These are phyloP conservation scores for Myripristis murdjan DNA, from an alignment of 2,797 vertebrate species.

Conservation along the genomic window DNA sequence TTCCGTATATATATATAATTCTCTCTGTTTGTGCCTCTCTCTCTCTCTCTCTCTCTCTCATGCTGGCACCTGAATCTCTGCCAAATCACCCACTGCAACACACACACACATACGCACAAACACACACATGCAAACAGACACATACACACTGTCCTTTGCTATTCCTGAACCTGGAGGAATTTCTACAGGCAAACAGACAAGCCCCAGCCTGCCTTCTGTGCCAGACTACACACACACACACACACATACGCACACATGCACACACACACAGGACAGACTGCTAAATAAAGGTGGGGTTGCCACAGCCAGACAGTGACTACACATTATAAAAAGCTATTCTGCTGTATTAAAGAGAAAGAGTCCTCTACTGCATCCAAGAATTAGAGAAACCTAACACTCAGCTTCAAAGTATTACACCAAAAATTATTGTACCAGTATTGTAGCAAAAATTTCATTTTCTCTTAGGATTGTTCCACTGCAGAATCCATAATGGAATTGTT, in stretches of 20 bases:
- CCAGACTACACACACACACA: conserved; percentile 14
- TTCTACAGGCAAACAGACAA: conserved; percentile 69
- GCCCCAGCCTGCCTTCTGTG: conserved; percentile 64
- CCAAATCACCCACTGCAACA: conserved; percentile 7
- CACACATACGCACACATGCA: conserved; percentile 32
- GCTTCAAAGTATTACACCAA: too few relatives aligned
- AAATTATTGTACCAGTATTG: too few relatives aligned
- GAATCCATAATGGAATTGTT: too few relatives aligned
- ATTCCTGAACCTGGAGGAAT: conserved; percentile 78
- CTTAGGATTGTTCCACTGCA: too few relatives aligned
- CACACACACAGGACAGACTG: conserved; percentile 22
- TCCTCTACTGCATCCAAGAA: too few relatives aligned
- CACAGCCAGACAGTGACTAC: conserved; percentile 8
- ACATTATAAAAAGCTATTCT: conserved; percentile 17
- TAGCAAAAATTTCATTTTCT: too few relatives aligned
- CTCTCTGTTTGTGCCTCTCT: neutral
- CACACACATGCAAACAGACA: conserved; percentile 14
- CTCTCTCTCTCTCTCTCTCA: neutral
- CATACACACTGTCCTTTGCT: conserved; percentile 53
- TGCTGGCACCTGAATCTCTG: neutral
- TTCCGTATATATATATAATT: neutral
- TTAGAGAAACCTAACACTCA: too few relatives aligned
- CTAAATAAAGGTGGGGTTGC: conserved; percentile 61
- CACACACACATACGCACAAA: conserved; percentile 14
- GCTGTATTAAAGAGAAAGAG: too few relatives aligned